A percentile compares a stretch with the other conserved stretches of the same genome.
phyloP scores from a whole-genome alignment of 2,888 invertebrate genomes.

The Pammene fasciana region DNA sequence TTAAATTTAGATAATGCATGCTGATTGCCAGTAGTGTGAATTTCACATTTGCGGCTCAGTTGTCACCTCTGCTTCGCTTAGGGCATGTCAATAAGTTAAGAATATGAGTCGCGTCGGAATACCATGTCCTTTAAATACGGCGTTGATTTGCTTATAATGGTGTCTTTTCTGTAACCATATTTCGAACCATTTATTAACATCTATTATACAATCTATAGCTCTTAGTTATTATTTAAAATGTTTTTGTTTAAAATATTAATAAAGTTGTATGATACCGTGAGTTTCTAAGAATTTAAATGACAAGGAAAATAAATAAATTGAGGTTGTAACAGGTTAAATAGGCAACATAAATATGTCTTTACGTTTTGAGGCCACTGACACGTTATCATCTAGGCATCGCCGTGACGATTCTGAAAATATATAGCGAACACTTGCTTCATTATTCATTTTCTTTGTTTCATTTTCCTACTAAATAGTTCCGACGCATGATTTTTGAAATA shows the following conservation, averaged over 20 bases:
- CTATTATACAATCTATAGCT: too few species aligned
- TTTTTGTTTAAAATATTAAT: too few species aligned
- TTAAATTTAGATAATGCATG: slow-evolving; percentile 33
- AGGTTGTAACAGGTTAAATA: slow-evolving; percentile 27
- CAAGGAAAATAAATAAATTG: neutral
- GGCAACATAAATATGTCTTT: slow-evolving; percentile 33
- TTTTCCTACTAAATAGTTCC: slow-evolving; percentile 32
- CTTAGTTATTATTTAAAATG: too few species aligned
- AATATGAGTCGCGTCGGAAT: neutral
- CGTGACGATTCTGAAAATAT: slow-evolving; percentile 31
- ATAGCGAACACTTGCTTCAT: slow-evolving; percentile 21
- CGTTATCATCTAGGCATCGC: slow-evolving; percentile 36
- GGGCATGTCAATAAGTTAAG: neutral
- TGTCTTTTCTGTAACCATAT: too few species aligned
- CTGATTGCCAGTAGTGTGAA: slow-evolving; percentile 20
- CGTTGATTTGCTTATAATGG: too few species aligned
- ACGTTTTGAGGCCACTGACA: slow-evolving; percentile 23
- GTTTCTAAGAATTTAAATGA: neutral
- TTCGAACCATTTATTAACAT: too few species aligned
- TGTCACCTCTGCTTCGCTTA: slow-evolving; percentile 4
- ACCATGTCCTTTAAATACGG: too few species aligned
- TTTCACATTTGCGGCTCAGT: slow-evolving; percentile 8
- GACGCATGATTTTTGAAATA: slow-evolving; percentile 34
- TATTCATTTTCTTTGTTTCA: slow-evolving; percentile 26
- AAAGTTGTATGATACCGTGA: too few species aligned